phyloP scores from a whole-genome alignment of 2,797 vertebrate genomes.

The Cyclura pinguis region DNA sequence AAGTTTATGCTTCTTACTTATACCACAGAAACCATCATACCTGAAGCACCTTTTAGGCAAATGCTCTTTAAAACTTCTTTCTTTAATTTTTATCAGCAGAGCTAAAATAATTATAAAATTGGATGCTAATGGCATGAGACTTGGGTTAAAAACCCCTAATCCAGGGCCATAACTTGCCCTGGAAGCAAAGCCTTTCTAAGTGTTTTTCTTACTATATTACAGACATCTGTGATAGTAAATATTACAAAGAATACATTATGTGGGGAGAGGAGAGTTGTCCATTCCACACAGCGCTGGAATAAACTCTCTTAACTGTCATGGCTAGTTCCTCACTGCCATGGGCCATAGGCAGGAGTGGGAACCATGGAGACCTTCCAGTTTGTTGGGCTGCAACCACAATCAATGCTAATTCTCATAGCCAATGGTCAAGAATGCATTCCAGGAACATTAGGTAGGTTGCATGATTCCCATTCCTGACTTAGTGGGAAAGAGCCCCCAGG shows the following conservation, averaged over 20 bases:
- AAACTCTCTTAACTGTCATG: neutral
- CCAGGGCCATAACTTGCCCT: no score
- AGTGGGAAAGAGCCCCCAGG: no score
- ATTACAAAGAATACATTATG: neutral
- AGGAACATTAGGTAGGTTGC: no score
- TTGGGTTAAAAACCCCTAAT: neutral
- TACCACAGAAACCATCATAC: neutral
- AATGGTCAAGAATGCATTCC: no score
- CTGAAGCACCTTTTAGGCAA: neutral
- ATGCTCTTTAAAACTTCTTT: conserved; percentile 2
- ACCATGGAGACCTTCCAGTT: no score
- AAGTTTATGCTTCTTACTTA: neutral
- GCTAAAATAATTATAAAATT: neutral
- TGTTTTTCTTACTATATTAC: neutral
- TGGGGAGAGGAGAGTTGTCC: neutral
- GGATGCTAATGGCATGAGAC: neutral
- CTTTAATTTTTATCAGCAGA: neutral
- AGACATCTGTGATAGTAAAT: neutral
- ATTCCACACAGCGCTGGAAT: neutral
- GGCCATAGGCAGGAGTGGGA: neutral
- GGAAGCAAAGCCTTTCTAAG: no score
- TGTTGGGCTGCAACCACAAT: no score
- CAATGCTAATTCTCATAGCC: no score
- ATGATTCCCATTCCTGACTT: no score
- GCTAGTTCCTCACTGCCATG: neutral